These are phyloP conservation scores for Cephus pulcher DNA, from an alignment of 2,888 invertebrate species.

Conservation along the genomic window DNA sequence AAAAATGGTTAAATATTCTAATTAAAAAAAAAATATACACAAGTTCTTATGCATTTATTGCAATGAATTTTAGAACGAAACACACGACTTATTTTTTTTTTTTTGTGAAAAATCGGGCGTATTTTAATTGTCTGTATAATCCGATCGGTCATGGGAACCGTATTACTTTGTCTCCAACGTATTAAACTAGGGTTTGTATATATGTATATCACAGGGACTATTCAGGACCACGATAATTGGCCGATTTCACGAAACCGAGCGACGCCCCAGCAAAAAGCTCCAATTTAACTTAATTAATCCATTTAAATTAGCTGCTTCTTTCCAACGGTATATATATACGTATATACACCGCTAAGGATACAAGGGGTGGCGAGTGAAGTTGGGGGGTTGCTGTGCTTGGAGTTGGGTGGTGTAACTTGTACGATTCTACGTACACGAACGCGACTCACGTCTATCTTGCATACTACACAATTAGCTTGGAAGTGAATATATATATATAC, in stretches of 20 bases:
- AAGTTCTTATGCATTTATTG: background rate
- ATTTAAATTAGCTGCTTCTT: constrained; percentile 42
- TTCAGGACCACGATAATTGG: constrained; percentile 3
- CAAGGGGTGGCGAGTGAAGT: constrained; percentile 15
- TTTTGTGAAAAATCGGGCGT: background rate
- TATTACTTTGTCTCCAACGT: background rate
- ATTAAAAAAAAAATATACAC: background rate
- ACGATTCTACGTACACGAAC: constrained; percentile 6
- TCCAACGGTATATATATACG: constrained; percentile 15
- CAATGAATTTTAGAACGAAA: background rate
- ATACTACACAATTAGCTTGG: background rate
- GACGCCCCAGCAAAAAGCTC: constrained; percentile 17
- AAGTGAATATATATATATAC: background rate
- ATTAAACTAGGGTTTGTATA: background rate
- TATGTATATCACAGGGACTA: background rate
- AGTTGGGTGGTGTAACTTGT: constrained; percentile 1
- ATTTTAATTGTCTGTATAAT: background rate
- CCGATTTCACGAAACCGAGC: constrained; percentile 11
- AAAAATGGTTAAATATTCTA: background rate
- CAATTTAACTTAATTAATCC: constrained; percentile 47
- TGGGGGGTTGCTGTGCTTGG: constrained; percentile 10
- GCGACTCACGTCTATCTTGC: background rate
- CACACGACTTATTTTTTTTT: background rate
- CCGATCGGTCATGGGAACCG: background rate
- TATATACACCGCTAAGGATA: constrained; percentile 15